Percentiles rank a stretch among this genome's conserved stretches.
Evolutionary conservation across 2,113 vertebrate genomes (phyloP).

Genomic region (Motacilla tschutschensis): DNA sequence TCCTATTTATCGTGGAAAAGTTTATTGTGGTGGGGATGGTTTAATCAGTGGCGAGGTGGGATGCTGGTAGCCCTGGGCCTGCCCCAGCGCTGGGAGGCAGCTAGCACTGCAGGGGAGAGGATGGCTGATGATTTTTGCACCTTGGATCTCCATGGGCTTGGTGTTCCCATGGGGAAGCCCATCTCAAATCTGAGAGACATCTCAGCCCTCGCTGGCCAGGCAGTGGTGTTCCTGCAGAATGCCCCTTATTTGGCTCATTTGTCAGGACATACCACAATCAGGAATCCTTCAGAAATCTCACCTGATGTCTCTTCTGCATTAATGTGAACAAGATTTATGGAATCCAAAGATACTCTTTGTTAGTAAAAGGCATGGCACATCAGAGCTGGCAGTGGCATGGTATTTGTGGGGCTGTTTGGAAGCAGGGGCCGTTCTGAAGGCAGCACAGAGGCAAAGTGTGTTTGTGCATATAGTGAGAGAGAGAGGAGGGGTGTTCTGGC

Average conservation of each 20-base stretch:
- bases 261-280: not conserved
- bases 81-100: not conserved
- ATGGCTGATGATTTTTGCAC: not conserved
- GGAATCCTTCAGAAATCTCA: not conserved
- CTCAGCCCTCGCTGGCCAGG: not conserved
- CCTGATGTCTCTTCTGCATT: not conserved
- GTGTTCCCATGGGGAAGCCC: not conserved
- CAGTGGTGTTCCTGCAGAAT: not conserved
- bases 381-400: not conserved
- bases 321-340: not conserved
- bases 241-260: not conserved
- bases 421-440: not conserved
- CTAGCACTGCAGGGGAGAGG: not conserved
- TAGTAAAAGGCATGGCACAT: not conserved
- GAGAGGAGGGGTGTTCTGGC: not conserved
- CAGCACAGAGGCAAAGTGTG: not conserved
- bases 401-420: not conserved
- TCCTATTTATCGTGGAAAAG: not conserved
- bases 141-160: not conserved
- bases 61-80: not conserved
- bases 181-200: not conserved
- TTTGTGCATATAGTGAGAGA: rapidly evolving
- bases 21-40: not conserved
- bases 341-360: not conserved
- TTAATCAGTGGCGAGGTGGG: not conserved